Evolutionary conservation across 2,797 vertebrate genomes (phyloP).

Genomic region (Micromesistius poutassou): DNA sequence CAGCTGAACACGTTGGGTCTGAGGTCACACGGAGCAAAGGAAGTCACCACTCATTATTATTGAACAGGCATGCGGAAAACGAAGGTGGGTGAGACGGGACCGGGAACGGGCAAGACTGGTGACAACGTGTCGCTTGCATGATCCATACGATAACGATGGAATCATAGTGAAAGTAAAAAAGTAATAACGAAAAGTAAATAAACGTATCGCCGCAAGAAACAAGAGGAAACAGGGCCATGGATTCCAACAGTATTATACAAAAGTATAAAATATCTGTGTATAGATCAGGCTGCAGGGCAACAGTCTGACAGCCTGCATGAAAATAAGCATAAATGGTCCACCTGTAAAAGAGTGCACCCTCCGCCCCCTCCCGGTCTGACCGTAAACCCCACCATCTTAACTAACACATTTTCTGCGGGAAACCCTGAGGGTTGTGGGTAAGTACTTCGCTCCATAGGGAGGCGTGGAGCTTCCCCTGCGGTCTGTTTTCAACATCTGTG

Average conservation of each 20-base stretch:
- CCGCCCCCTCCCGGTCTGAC: too few species aligned
- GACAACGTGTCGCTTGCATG: background rate
- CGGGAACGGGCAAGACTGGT: background rate
- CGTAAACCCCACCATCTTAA: too few species aligned
- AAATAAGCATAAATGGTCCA: too few species aligned
- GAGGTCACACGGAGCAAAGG: slow-evolving; percentile 20
- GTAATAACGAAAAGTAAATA: background rate
- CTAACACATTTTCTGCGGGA: too few species aligned
- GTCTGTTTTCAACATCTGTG: background rate
- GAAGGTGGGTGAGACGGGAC: slow-evolving; percentile 25
- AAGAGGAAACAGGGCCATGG: too few species aligned
- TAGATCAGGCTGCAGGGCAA: too few species aligned
- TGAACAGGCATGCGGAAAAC: slow-evolving; percentile 37
- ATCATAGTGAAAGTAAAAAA: background rate
- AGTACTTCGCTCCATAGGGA: background rate
- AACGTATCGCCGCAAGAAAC: too few species aligned
- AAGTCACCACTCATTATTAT: background rate
- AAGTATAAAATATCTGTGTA: too few species aligned
- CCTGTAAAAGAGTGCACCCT: too few species aligned
- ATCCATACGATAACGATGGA: background rate
- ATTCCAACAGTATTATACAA: too few species aligned
- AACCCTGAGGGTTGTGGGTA: too few species aligned
- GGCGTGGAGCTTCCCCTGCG: background rate
- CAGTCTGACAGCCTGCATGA: too few species aligned
- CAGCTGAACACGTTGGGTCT: slow-evolving; percentile 88